Conservation (phyloP, 2,888 invertebrate species). For the Polylopha cassiicola region DNA sequence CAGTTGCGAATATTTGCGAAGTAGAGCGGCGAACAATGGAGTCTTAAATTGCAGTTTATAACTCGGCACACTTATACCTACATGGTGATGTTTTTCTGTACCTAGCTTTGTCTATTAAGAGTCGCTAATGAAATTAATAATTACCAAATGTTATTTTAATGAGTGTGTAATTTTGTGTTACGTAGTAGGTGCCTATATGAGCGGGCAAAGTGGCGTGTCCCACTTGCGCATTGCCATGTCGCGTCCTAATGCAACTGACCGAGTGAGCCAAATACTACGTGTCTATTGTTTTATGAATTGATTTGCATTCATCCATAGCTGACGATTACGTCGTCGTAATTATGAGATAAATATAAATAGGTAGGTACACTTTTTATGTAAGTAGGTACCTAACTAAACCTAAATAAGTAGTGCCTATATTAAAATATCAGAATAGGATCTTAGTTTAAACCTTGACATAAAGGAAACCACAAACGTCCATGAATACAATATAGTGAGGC, state of each 20-base stretch:
- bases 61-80: constrained; percentile 16
- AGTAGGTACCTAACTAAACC: too few relatives aligned
- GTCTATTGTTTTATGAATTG: constrained; percentile 22
- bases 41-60: neutral
- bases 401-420: too few relatives aligned
- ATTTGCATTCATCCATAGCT: constrained; percentile 30
- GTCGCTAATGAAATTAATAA: too few relatives aligned
- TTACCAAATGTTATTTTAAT: constrained; percentile 21
- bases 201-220: constrained; percentile 35
- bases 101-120: too few relatives aligned
- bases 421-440: too few relatives aligned
- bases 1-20: constrained; percentile 31
- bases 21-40: constrained; percentile 30
- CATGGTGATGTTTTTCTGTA: too few relatives aligned
- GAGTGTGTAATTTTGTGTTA: constrained; percentile 14
- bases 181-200: constrained; percentile 25
- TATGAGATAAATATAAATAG: too few relatives aligned
- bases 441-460: constrained; percentile 56
- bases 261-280: constrained; percentile 19
- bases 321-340: too few relatives aligned
- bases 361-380: too few relatives aligned
- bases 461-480: constrained; percentile 51
- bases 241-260: constrained; percentile 36
- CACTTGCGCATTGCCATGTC: constrained; percentile 44
- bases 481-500: constrained; percentile 46